Conservation (phyloP, 2,797 vertebrate species). For the Loriculus beryllinus region DNA sequence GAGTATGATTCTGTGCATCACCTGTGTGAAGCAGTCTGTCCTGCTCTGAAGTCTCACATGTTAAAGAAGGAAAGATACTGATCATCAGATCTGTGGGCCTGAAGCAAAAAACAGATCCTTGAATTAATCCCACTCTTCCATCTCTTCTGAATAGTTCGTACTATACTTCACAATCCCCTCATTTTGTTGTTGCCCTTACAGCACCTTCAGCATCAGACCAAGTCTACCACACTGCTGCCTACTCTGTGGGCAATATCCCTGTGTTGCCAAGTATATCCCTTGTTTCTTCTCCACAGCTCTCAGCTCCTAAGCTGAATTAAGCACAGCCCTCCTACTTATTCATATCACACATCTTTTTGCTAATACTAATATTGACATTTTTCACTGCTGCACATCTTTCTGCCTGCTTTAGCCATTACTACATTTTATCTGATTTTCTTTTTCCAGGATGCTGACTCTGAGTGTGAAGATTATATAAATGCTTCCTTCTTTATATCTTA, state of each 20-base stretch:
- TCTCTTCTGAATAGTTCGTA: neutral
- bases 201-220: neutral
- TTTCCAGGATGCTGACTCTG: neutral
- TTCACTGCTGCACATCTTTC: neutral
- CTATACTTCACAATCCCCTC: accelerated
- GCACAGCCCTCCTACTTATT: neutral
- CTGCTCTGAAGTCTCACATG: neutral
- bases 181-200: neutral
- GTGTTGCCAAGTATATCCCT: neutral
- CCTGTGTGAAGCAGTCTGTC: neutral
- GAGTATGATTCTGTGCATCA: neutral
- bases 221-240: accelerated
- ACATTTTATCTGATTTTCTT: neutral
- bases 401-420: neutral
- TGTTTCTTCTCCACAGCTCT: neutral
- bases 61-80: neutral
- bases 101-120: neutral
- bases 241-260: neutral
- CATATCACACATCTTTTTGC: neutral
- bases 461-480: neutral
- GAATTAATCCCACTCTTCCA: neutral
- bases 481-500: neutral
- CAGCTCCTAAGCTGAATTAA: neutral
- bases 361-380: neutral
- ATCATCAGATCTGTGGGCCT: neutral